phyloP scores from a whole-genome alignment of 2,113 vertebrate species.

The Ptilonorhynchus violaceus region DNA sequence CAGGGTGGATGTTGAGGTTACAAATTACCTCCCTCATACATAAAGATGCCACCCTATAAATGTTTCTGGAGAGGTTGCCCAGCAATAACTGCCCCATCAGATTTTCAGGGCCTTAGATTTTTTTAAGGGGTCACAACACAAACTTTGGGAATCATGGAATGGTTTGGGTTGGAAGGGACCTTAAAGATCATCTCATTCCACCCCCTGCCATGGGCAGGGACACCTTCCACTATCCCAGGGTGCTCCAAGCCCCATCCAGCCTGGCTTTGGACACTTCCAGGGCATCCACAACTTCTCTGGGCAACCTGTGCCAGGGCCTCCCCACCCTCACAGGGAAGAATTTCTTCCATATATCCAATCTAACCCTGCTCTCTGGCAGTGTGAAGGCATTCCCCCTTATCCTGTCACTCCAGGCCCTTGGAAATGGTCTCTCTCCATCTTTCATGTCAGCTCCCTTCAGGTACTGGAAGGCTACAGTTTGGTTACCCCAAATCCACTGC shows the following conservation, averaged over 20 bases:
- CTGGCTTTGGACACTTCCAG: not conserved
- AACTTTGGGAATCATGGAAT: not conserved
- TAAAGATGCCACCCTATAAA: not conserved
- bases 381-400: not conserved
- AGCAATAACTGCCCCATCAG: not conserved
- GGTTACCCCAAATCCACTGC: not conserved
- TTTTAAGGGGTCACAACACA: not conserved
- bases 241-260: rapidly evolving
- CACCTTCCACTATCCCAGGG: rapidly evolving
- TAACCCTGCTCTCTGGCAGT: not conserved
- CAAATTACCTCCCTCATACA: not conserved
- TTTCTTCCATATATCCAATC: not conserved
- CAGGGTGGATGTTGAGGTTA: not conserved
- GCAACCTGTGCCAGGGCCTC: not conserved
- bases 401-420: not conserved
- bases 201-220: not conserved
- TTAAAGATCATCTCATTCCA: rapidly evolving
- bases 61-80: not conserved
- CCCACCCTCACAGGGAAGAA: too few relatives aligned
- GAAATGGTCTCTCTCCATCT: not conserved
- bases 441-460: not conserved
- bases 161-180: not conserved
- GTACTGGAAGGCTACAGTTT: not conserved
- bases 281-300: not conserved
- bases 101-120: not conserved